phyloP scores from a whole-genome alignment of 2,797 vertebrate species.

The Chloroceryle amazona region DNA sequence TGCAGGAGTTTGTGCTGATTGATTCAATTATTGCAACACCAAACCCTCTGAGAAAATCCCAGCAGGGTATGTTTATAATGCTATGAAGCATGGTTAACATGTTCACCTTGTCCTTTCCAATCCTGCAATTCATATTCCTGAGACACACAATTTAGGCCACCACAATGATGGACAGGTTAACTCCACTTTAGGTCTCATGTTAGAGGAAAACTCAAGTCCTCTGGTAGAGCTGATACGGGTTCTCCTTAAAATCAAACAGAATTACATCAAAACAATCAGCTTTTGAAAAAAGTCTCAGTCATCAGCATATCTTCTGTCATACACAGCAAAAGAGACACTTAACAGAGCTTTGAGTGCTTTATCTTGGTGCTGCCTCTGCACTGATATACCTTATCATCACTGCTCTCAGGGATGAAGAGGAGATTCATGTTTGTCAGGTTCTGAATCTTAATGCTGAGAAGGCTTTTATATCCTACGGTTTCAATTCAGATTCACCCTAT shows the following conservation, averaged over 20 bases:
- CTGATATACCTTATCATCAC: neutral
- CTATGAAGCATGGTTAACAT: neutral
- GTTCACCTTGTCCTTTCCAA: neutral
- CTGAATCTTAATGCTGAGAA: neutral
- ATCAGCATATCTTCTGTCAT: neutral
- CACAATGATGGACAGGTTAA: neutral
- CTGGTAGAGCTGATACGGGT: neutral
- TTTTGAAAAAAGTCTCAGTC: neutral
- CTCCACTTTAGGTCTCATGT: neutral
- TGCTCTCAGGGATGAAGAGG: neutral
- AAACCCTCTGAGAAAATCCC: neutral
- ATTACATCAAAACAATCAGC: neutral
- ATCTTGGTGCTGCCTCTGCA: neutral
- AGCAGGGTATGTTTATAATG: neutral
- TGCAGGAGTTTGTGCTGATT: neutral
- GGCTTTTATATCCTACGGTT: neutral
- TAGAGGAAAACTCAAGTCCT: neutral
- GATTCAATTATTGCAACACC: conserved; percentile 2
- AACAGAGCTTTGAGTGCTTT: neutral
- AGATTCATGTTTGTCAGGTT: neutral
- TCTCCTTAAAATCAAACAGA: neutral
- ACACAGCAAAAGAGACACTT: neutral
- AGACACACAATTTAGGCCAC: neutral
- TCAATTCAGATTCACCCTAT: neutral
- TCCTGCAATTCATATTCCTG: neutral